These are phyloP conservation scores for Nycticryphes semicollaris DNA, from an alignment of 2,113 vertebrate species.

Conservation along the genomic window DNA sequence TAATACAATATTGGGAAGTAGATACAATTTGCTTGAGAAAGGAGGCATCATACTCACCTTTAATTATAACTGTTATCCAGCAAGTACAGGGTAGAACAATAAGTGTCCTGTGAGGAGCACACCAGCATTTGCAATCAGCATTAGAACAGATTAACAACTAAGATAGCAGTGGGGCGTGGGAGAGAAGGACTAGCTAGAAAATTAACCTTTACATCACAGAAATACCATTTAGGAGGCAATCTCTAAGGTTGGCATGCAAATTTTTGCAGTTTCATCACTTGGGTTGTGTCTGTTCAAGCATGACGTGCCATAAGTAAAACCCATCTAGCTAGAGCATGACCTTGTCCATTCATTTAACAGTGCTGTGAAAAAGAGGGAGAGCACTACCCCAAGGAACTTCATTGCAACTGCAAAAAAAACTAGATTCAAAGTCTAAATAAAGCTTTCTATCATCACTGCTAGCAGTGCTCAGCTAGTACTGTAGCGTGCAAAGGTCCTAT, in stretches of 20 bases:
- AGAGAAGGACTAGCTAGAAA: background rate
- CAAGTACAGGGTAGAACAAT: background rate
- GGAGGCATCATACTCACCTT: background rate
- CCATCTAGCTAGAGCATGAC: background rate
- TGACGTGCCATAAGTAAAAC: background rate
- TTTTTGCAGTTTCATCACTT: background rate
- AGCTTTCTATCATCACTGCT: background rate
- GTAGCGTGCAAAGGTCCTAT: background rate
- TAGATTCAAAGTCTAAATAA: background rate
- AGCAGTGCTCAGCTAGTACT: background rate
- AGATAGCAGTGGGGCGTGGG: accelerated
- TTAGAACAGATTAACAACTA: background rate
- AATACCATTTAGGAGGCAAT: background rate
- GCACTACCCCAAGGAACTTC: background rate
- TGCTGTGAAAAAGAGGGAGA: background rate
- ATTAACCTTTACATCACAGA: background rate
- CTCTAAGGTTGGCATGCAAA: background rate
- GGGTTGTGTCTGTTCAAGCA: background rate
- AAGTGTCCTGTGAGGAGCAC: background rate
- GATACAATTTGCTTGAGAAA: background rate
- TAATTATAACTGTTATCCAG: background rate
- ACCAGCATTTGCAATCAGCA: background rate
- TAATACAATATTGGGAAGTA: background rate
- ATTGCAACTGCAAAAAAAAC: background rate
- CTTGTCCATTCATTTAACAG: background rate